Conservation (phyloP, 2,888 invertebrate species). For the Drosophila quinaria region DNA sequence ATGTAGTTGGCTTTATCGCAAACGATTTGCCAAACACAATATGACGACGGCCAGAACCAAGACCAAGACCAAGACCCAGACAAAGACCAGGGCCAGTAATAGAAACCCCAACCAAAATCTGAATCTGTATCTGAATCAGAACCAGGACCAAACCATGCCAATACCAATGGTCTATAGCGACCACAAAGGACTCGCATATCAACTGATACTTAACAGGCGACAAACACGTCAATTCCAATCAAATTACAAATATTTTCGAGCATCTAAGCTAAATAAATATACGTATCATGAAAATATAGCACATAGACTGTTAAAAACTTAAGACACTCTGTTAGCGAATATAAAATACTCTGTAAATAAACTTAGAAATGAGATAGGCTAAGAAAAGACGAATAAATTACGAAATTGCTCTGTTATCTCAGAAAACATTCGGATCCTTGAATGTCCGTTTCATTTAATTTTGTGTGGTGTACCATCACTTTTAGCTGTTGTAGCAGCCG, state of each 20-base stretch:
- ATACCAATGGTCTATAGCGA: constrained; percentile 53
- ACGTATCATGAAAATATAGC: too few relatives aligned
- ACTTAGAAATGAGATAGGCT: too few relatives aligned
- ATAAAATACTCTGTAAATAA: too few relatives aligned
- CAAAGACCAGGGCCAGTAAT: constrained; percentile 7
- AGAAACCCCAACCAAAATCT: constrained; percentile 1
- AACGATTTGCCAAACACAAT: constrained; percentile 80
- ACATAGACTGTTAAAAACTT: too few relatives aligned
- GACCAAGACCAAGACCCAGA: constrained; percentile 6
- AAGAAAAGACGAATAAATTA: too few relatives aligned
- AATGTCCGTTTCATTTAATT: not conserved
- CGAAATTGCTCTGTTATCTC: too few relatives aligned
- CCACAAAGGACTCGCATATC: constrained; percentile 48
- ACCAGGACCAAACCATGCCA: constrained; percentile 25
- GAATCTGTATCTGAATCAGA: constrained; percentile 10
- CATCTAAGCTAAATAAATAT: not conserved
- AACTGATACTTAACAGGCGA: constrained; percentile 61
- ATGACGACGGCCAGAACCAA: constrained; percentile 62
- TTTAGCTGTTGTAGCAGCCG: constrained; percentile 29
- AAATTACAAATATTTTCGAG: not conserved
- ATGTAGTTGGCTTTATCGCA: constrained; percentile 81
- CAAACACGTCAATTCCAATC: constrained; percentile 35
- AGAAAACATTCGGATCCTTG: not conserved
- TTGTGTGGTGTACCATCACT: constrained; percentile 35
- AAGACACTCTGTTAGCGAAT: too few relatives aligned